phyloP scores from a whole-genome alignment of 2,797 vertebrate species.

The Kryptopterus vitreolus region DNA sequence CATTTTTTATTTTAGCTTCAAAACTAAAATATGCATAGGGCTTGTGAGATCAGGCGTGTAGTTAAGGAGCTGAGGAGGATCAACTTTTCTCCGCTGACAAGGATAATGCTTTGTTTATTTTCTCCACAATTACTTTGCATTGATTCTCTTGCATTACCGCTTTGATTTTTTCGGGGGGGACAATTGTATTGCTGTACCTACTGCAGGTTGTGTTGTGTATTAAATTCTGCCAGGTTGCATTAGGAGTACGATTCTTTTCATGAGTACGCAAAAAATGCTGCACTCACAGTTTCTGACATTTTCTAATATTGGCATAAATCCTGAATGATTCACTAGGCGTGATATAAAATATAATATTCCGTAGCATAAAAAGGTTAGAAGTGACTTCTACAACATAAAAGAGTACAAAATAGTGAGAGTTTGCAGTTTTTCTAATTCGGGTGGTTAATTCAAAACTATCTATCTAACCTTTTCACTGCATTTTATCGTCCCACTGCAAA shows the following conservation, averaged over 20 bases:
- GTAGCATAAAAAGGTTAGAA: conserved; percentile 3
- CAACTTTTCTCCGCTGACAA: neutral
- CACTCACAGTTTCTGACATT: neutral
- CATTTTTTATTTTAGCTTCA: neutral
- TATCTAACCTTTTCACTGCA: conserved; percentile 1
- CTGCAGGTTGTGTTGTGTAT: neutral
- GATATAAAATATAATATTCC: conserved; percentile 3
- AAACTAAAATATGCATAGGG: neutral
- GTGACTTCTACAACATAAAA: neutral
- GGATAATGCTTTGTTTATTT: neutral
- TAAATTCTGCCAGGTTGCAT: neutral
- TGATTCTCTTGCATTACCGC: neutral
- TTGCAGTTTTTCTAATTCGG: no score
- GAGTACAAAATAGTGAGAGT: neutral
- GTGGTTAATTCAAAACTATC: neutral
- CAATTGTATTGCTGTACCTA: neutral
- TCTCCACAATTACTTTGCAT: neutral
- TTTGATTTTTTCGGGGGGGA: neutral
- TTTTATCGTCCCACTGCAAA: neutral
- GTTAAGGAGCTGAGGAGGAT: neutral
- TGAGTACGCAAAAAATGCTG: neutral
- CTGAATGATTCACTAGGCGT: neutral
- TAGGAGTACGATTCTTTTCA: neutral
- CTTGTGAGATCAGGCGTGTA: neutral
- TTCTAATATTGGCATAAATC: neutral